Evolutionary conservation across 2,113 vertebrate species (phyloP).

Genomic region (Pollimyrus isidori): DNA sequence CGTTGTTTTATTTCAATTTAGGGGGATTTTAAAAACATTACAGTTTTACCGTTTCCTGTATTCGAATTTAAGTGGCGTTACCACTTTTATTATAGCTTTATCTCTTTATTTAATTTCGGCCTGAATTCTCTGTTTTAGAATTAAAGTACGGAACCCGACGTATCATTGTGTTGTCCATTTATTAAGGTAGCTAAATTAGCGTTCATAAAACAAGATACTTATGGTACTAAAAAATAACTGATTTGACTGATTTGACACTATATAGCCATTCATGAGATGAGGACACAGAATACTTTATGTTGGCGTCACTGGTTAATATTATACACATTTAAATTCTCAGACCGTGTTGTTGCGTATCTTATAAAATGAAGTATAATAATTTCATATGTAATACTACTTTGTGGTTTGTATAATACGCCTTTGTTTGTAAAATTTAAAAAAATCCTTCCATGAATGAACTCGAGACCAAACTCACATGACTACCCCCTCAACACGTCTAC

Average conservation of each 20-base stretch:
- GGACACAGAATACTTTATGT: background rate
- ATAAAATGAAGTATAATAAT: background rate
- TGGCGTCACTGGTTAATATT: background rate
- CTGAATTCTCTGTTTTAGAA: background rate
- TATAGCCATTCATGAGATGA: background rate
- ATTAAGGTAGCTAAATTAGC: background rate
- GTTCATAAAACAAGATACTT: background rate
- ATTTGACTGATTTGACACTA: background rate
- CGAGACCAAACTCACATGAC: background rate
- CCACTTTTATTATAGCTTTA: background rate
- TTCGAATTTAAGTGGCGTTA: background rate
- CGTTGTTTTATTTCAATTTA: background rate
- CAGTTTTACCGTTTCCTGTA: background rate
- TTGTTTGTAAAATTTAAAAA: background rate
- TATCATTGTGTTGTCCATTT: background rate
- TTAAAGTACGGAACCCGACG: background rate
- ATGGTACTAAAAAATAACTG: background rate
- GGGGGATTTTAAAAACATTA: background rate
- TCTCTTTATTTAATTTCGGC: background rate
- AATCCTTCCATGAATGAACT: background rate
- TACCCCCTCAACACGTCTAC: background rate
- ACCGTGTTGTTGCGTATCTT: background rate
- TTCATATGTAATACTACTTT: background rate
- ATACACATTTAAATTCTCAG: background rate
- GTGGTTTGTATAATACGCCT: background rate